Evolutionary conservation across 2,113 vertebrate genomes (phyloP).

Genomic region (Zapus hudsonius): DNA sequence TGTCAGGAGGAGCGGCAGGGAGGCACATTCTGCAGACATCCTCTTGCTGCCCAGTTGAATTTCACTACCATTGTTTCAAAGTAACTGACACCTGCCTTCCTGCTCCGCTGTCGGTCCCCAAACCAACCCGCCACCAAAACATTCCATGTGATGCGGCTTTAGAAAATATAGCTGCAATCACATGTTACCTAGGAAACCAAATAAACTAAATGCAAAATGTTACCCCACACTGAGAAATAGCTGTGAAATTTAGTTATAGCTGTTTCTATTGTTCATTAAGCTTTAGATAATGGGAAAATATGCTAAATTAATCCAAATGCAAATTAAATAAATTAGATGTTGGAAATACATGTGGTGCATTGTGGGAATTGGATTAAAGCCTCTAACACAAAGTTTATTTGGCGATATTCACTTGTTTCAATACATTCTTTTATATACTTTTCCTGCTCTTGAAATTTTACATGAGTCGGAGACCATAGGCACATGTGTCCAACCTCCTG

Average conservation of each 20-base stretch:
- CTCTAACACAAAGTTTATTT: not conserved
- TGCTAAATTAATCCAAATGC: constrained; percentile 73
- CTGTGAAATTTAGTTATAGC: constrained; percentile 72
- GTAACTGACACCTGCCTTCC: not conserved
- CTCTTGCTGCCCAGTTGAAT: not conserved
- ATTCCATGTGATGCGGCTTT: constrained; percentile 38
- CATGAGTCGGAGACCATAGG: constrained; percentile 53
- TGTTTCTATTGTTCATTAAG: constrained; percentile 75
- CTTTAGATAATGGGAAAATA: constrained; percentile 70
- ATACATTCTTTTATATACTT: not conserved
- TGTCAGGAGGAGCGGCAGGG: not conserved
- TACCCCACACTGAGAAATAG: constrained; percentile 76
- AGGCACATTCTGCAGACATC: not conserved
- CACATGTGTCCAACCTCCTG: constrained; percentile 9
- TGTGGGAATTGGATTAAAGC: not conserved
- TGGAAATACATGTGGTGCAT: constrained; percentile 39
- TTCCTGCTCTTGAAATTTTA: not conserved
- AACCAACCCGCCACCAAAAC: not conserved
- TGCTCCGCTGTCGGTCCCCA: not conserved
- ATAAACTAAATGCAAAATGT: constrained; percentile 68
- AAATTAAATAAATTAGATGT: constrained; percentile 72
- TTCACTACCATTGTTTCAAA: not conserved
- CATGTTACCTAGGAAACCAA: constrained; percentile 77
- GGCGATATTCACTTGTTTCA: not conserved
- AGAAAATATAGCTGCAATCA: constrained; percentile 51